A percentile compares a stretch with the other conserved stretches of the same genome.
Conservation (phyloP, 1,140 invertebrate species). For the Hycleus phaleratus region DNA sequence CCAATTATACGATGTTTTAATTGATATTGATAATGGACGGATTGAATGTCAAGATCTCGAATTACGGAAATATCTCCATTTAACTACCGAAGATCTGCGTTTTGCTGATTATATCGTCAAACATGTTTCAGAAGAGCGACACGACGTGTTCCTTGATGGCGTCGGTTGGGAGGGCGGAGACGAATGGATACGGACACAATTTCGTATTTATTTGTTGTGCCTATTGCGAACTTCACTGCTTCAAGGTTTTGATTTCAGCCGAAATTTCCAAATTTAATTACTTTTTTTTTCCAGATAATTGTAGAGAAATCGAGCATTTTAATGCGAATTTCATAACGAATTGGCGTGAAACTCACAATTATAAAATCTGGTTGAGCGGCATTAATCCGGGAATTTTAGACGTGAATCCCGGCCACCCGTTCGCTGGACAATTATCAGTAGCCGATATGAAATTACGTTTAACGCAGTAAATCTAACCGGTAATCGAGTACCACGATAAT, state of each 20-base stretch:
- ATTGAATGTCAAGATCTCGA: slow-evolving; percentile 84
- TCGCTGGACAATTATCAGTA: slow-evolving; percentile 84
- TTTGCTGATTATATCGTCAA: slow-evolving; percentile 91
- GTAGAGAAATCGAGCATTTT: slow-evolving; percentile 79
- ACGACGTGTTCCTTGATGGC: slow-evolving; percentile 70
- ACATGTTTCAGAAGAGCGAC: slow-evolving; percentile 69
- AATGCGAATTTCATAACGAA: slow-evolving; percentile 76
- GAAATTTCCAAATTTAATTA: neutral
- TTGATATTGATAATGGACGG: slow-evolving; percentile 82
- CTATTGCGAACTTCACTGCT: slow-evolving; percentile 74
- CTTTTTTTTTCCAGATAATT: slow-evolving; percentile 49
- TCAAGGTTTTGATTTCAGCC: slow-evolving; percentile 48
- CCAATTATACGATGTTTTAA: slow-evolving; percentile 84
- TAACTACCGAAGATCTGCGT: slow-evolving; percentile 91
- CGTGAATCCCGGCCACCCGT: slow-evolving; percentile 76
- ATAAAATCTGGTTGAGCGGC: slow-evolving; percentile 69
- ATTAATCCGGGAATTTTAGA: slow-evolving; percentile 56
- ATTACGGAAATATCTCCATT: slow-evolving; percentile 69
- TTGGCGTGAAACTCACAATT: slow-evolving; percentile 85
- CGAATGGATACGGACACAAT: slow-evolving; percentile 93
- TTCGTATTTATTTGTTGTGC: slow-evolving; percentile 84
- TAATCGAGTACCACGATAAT: too few species aligned
- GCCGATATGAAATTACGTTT: slow-evolving; percentile 89
- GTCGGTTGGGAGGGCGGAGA: slow-evolving; percentile 87
- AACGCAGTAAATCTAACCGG: slow-evolving; percentile 65